A percentile compares a stretch with the other conserved stretches of the same genome.
phyloP scores from a whole-genome alignment of 30 jellyfish, hydroid and myxozoan species.

The Cassiopea andromeda region DNA sequence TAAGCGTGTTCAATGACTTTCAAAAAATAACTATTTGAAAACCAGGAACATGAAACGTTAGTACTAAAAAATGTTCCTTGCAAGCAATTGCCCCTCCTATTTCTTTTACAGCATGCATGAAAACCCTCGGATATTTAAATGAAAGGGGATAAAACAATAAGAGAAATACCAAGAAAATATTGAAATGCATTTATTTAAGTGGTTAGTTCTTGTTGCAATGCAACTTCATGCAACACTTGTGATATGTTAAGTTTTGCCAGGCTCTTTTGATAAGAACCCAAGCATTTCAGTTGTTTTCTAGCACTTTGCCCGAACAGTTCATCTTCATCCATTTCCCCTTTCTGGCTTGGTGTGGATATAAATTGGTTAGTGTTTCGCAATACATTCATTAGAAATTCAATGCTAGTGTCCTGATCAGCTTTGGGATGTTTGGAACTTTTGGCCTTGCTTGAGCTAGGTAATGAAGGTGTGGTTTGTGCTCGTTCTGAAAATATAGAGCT shows the following conservation, averaged over 20 bases:
- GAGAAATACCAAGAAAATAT: not conserved
- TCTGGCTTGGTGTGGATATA: constrained; percentile 5
- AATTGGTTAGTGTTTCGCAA: constrained; percentile 5
- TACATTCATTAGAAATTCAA: constrained; percentile 17
- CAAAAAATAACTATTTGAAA: not conserved
- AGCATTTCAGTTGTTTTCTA: constrained; percentile 34
- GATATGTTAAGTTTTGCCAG: constrained; percentile 36
- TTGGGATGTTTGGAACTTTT: not conserved
- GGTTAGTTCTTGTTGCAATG: not conserved
- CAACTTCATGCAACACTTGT: constrained; percentile 24
- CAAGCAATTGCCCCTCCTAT: not conserved
- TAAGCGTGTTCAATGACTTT: not conserved
- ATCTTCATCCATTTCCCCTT: constrained; percentile 29
- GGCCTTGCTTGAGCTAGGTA: not conserved
- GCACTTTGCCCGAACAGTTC: constrained; percentile 42
- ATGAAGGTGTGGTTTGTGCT: not conserved
- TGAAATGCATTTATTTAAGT: not conserved
- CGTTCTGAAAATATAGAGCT: not conserved
- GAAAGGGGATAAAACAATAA: not conserved
- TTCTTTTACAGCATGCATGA: no score
- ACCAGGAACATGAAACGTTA: not conserved
- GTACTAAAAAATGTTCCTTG: not conserved
- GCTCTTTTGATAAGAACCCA: constrained; percentile 11
- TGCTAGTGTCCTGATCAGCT: not conserved
- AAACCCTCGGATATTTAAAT: no score